These are phyloP conservation scores for Hypomecis punctinalis DNA, from an alignment of 2,888 invertebrate genomes.

Conservation along the genomic window DNA sequence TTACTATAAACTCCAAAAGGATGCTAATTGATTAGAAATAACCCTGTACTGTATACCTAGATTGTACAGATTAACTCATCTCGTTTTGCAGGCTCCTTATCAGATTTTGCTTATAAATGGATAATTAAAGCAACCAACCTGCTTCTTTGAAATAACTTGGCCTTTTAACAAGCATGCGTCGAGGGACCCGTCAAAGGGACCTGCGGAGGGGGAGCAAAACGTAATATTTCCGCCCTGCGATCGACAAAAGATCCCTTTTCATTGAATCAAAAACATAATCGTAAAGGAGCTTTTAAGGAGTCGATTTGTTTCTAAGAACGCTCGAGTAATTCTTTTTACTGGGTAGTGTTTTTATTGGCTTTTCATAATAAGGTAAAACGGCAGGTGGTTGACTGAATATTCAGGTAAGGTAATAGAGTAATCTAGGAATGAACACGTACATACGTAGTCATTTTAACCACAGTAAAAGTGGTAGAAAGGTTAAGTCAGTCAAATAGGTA, in stretches of 20 bases:
- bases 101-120: slow-evolving; percentile 32
- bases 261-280: slow-evolving; percentile 74
- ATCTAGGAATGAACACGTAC: too few relatives aligned
- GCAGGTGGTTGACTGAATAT: slow-evolving; percentile 13
- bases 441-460: too few relatives aligned
- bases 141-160: slow-evolving; percentile 37
- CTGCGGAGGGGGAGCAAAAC: slow-evolving; percentile 31
- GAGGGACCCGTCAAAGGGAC: slow-evolving; percentile 34
- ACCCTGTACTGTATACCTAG: too few relatives aligned
- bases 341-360: background rate
- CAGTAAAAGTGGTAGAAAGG: too few relatives aligned
- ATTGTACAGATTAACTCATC: slow-evolving; percentile 3
- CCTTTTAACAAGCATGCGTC: slow-evolving; percentile 39
- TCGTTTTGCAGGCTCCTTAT: slow-evolving; percentile 20
- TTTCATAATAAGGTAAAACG: background rate
- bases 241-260: slow-evolving; percentile 72
- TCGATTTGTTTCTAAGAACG: slow-evolving; percentile 66
- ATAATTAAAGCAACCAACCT: slow-evolving; percentile 30
- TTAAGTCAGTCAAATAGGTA: too few relatives aligned
- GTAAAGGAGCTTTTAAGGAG: slow-evolving; percentile 68
- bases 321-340: slow-evolving; percentile 29
- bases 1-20: too few relatives aligned
- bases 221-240: slow-evolving; percentile 70
- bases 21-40: too few relatives aligned
- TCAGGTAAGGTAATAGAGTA: slow-evolving; percentile 40